phyloP scores from a whole-genome alignment of 1,140 invertebrate species.

The Bombus impatiens region DNA sequence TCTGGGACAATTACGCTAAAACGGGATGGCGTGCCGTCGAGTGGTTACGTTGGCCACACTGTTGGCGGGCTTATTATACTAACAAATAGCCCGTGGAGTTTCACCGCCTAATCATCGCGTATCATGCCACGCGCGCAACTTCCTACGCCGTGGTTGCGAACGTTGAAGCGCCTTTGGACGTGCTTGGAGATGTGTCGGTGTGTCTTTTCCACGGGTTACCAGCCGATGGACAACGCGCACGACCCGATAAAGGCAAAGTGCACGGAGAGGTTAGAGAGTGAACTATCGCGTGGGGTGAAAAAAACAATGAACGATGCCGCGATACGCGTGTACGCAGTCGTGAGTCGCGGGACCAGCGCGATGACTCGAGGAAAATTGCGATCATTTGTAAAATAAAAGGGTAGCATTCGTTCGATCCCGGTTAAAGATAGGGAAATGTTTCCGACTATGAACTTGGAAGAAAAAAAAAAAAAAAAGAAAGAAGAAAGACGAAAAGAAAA shows the following conservation, averaged over 20 bases:
- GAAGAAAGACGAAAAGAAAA: too few relatives aligned
- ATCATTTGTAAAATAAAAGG: slow-evolving; percentile 21
- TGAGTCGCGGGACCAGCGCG: not conserved
- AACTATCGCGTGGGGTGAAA: not conserved
- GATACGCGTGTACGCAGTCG: not conserved
- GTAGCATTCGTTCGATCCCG: slow-evolving; percentile 11
- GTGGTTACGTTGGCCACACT: slow-evolving; percentile 81
- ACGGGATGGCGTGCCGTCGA: slow-evolving; percentile 80
- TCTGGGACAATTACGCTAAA: slow-evolving; percentile 82
- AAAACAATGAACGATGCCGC: too few relatives aligned
- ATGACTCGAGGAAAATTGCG: slow-evolving; percentile 11
- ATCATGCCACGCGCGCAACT: slow-evolving; percentile 77
- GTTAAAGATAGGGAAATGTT: not conserved
- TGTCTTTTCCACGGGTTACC: not conserved
- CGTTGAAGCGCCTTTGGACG: slow-evolving; percentile 47
- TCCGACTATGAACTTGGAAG: not conserved
- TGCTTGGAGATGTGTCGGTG: slow-evolving; percentile 38
- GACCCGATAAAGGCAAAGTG: not conserved
- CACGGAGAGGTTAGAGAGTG: too few relatives aligned
- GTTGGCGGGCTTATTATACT: slow-evolving; percentile 81
- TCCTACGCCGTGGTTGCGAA: slow-evolving; percentile 38
- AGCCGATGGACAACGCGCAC: not conserved
- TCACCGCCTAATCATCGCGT: slow-evolving; percentile 81
- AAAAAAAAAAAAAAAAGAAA: accelerated
- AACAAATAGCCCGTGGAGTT: slow-evolving; percentile 82